Base-by-base conservation (phyloP, 2,888 invertebrate genomes). In the Catocala nupta region DNA sequence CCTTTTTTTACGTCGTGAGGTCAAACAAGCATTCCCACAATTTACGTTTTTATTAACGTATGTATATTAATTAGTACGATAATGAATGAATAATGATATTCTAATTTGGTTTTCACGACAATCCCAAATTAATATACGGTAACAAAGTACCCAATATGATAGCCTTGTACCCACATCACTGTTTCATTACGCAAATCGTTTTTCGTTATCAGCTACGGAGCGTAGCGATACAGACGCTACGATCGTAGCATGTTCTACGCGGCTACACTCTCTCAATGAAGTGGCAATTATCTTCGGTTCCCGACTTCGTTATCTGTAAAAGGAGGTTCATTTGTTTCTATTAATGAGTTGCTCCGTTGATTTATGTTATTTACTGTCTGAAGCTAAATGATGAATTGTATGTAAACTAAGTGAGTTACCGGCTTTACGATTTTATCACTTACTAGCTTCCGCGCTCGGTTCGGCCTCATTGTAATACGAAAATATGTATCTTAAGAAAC, bases 281-380 rank as follows among this genome's bases (percentile, higher is more conserved):
- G 63, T 64, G 58, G 71, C 64, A 63, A 68, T 77, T 71, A 67
- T 59, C 55, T 33, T 65, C 57, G 59, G 59, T 58, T 60, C 58
- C 55, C 56, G 54, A 52, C 65, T 51, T 73, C 71, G 65, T 66
- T 66, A 75, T 71, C 72, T 71, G 66, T 71, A 62, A 74, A 71
- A 59, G 59, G 57, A 65, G 63, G 51, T 63, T 66, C 68, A 61
- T 75, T 72, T 65, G 62, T 72, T 65, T 70, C 65, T 62, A 70
- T 70, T 75, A 72, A 72, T 68, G 65, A 63, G 47, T 55, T 34
- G 12, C 57, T 42, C 33, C 13, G 49, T 59, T 67, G 71, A 73
- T 72, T 42, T 49, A 25, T 49, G 39, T 43, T 34, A 12, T 42
- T 51, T 34, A 13, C 6, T 34, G 7, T 43, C 10, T 33, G 10